These are phyloP conservation scores for Clarias magur DNA, from an alignment of 2,113 vertebrate species.

Conservation along the genomic window DNA sequence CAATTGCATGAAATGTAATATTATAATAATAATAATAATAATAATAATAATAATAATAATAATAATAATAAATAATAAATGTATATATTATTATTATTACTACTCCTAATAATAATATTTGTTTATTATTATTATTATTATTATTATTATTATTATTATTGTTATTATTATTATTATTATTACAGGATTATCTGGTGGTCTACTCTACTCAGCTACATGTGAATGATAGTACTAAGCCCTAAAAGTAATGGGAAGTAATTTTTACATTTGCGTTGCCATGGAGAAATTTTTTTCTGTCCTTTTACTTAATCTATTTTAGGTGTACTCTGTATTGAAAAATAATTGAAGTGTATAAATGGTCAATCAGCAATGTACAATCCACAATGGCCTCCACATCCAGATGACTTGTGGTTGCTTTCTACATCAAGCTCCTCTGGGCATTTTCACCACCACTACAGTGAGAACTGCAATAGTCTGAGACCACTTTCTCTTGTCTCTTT, in stretches of 20 bases:
- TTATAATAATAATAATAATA: neutral
- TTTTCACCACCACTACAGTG: slow-evolving; percentile 21
- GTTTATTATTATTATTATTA: too few species aligned
- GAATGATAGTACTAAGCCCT: neutral
- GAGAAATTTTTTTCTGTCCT: neutral
- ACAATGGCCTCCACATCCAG: neutral
- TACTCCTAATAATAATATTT: too few species aligned
- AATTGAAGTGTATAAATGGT: neutral
- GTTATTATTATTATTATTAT: neutral
- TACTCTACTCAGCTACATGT: neutral
- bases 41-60: neutral
- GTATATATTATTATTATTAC: too few species aligned
- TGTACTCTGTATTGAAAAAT: neutral
- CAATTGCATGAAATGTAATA: neutral
- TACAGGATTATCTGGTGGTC: neutral
- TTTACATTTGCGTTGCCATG: neutral
- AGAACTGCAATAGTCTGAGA: slow-evolving; percentile 26
- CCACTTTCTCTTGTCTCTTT: slow-evolving; percentile 30
- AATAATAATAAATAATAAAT: too few species aligned
- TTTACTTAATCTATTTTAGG: neutral
- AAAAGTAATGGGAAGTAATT: neutral
- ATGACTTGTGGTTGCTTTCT: slow-evolving; percentile 1
- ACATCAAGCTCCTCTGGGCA: slow-evolving; percentile 27
- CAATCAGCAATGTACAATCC: neutral
- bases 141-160: too few species aligned